Percentiles rank a stretch among this genome's conserved stretches.
Conservation (phyloP, 2,113 vertebrate genomes). For the Rallus limicola region DNA sequence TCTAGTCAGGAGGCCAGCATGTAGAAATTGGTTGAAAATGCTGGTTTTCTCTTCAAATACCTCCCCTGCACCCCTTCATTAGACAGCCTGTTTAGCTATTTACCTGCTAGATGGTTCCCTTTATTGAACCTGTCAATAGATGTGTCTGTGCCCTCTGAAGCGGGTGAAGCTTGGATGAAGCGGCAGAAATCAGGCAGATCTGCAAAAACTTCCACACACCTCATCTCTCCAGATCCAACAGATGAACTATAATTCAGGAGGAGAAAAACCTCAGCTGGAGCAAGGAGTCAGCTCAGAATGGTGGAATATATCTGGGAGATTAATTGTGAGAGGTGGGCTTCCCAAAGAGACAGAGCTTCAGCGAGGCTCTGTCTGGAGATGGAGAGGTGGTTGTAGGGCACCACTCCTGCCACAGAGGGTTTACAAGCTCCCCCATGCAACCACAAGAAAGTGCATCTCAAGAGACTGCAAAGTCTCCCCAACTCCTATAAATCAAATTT, state of each 20-base stretch:
- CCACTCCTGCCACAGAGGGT: neutral
- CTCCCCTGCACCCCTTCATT: neutral
- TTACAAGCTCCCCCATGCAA: neutral
- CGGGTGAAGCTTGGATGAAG: neutral
- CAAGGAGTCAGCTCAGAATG: neutral
- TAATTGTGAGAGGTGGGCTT: neutral
- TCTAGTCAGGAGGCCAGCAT: neutral
- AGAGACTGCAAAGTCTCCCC: neutral
- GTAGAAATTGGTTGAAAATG: neutral
- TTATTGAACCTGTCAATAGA: constrained; percentile 21
- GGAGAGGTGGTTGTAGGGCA: neutral
- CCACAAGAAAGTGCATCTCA: neutral
- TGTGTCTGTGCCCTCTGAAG: constrained; percentile 8
- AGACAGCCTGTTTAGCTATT: constrained; percentile 10
- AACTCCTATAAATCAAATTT: neutral
- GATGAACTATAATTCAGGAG: constrained; percentile 24
- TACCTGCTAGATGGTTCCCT: neutral
- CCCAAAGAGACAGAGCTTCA: fast-evolving
- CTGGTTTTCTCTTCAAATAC: neutral
- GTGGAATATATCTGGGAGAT: constrained; percentile 5
- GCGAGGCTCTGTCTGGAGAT: neutral
- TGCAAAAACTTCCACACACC: neutral
- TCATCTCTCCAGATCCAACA: neutral
- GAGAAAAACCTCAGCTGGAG: constrained; percentile 25
- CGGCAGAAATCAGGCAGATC: neutral